phyloP scores from a whole-genome alignment of 2,113 vertebrate species.

The Alligator sinensis region DNA sequence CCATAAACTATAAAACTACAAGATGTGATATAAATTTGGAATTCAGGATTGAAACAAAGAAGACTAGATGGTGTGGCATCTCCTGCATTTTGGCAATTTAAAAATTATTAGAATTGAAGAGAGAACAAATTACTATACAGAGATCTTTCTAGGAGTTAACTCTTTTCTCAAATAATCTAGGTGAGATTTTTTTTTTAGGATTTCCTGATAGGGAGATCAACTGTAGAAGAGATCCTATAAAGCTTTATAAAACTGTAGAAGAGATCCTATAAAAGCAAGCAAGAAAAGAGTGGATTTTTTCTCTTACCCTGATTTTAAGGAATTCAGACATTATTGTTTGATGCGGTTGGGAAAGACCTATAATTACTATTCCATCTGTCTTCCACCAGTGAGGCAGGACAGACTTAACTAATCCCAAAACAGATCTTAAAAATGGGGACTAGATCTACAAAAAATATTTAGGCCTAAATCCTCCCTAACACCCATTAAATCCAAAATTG shows the following conservation, averaged over 20 bases:
- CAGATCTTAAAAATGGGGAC: background rate
- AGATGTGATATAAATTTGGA: background rate
- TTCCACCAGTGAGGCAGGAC: fast-evolving
- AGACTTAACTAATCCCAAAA: background rate
- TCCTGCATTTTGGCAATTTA: background rate
- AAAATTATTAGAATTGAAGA: background rate
- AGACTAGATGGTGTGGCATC: background rate
- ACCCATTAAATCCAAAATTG: too few species aligned
- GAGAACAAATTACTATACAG: background rate
- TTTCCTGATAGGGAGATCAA: background rate
- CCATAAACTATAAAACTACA: background rate
- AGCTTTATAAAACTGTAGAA: too few species aligned
- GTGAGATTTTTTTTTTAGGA: background rate
- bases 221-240: background rate
- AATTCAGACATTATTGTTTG: background rate
- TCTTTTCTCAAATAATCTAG: background rate
- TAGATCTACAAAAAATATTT: background rate
- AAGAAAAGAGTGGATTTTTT: background rate
- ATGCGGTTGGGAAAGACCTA: background rate
- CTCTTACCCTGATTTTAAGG: background rate
- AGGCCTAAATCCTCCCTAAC: background rate
- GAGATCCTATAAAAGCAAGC: background rate
- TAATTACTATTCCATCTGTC: background rate
- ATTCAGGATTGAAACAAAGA: background rate
- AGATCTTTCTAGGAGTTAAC: background rate